Evolutionary conservation across 2,888 invertebrate genomes (phyloP).

Genomic region (Limnephilus lunatus): DNA sequence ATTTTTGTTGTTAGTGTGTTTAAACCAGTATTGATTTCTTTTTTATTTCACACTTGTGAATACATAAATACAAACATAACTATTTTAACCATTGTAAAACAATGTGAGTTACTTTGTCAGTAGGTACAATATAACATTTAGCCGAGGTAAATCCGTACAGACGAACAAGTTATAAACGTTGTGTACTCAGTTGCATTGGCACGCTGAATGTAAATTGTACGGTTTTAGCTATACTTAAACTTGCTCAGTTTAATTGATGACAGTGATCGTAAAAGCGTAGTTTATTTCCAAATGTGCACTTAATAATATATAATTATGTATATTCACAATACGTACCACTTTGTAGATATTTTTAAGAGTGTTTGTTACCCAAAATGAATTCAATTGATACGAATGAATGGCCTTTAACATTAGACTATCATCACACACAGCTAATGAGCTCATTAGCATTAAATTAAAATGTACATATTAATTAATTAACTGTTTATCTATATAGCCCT

Average conservation of each 20-base stretch:
- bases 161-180: neutral
- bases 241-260: neutral
- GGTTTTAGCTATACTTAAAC: neutral
- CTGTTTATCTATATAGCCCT: neutral
- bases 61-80: neutral
- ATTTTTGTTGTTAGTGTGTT: no score
- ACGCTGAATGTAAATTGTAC: neutral
- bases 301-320: neutral
- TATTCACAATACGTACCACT: neutral
- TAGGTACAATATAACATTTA: neutral
- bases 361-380: neutral
- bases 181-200: neutral
- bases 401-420: constrained; percentile 6
- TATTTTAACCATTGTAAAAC: neutral
- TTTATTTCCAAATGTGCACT: neutral
- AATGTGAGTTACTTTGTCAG: neutral
- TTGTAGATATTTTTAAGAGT: neutral
- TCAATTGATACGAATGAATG: neutral
- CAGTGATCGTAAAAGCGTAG: neutral
- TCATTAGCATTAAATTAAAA: neutral
- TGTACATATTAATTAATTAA: neutral
- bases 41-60: no score
- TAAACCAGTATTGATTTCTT: no score
- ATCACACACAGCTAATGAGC: neutral
- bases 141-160: neutral